phyloP scores from a whole-genome alignment of 2,797 vertebrate species.

The Falco biarmicus region DNA sequence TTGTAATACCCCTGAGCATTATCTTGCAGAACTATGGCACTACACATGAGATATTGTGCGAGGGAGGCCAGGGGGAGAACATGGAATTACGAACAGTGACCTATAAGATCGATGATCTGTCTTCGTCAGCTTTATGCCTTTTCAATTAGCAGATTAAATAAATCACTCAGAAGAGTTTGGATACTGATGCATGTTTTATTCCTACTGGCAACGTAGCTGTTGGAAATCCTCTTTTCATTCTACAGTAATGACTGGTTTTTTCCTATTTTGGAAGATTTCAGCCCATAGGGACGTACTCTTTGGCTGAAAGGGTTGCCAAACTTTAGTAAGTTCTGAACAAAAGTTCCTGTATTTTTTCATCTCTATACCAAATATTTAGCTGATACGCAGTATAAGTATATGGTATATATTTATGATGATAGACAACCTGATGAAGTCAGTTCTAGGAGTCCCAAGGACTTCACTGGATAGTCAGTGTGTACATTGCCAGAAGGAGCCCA shows the following conservation, averaged over 20 bases:
- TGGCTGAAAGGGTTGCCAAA: background rate
- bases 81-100: background rate
- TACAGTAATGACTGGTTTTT: background rate
- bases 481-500: background rate
- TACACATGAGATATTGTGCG: background rate
- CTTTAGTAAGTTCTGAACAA: background rate
- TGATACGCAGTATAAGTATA: background rate
- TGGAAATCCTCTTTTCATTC: background rate
- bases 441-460: background rate
- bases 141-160: conserved; percentile 45
- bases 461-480: background rate
- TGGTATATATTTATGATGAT: background rate
- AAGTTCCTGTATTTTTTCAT: background rate
- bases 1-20: background rate
- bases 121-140: background rate
- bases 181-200: background rate
- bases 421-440: background rate
- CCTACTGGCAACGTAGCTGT: background rate
- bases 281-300: background rate
- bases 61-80: background rate
- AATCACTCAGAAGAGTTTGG: background rate
- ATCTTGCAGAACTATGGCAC: background rate
- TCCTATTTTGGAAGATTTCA: background rate
- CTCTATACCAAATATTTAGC: background rate
- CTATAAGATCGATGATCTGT: background rate